Evolutionary conservation across 2,113 vertebrate species (phyloP).

Genomic region (Hydrochoerus hydrochaeris): DNA sequence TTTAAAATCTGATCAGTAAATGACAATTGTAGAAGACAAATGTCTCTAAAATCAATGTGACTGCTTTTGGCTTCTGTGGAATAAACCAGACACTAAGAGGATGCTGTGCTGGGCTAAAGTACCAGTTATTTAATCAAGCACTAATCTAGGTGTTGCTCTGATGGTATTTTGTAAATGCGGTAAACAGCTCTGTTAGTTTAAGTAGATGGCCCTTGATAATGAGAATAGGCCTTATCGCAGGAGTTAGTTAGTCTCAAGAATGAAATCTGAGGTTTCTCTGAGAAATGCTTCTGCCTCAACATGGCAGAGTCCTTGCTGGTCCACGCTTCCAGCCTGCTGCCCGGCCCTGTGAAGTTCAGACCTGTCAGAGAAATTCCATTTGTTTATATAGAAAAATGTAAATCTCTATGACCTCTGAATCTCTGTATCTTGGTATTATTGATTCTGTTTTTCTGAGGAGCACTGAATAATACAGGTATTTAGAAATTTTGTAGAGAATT

Average conservation of each 20-base stretch:
- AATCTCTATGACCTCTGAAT: not conserved
- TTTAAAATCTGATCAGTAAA: not conserved
- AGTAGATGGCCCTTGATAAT: not conserved
- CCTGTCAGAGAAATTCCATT: not conserved
- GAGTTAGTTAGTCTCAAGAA: not conserved
- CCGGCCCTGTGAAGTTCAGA: not conserved
- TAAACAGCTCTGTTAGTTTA: not conserved
- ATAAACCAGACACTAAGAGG: not conserved
- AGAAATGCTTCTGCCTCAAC: not conserved
- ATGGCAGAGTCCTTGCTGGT: not conserved
- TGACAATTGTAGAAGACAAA: not conserved
- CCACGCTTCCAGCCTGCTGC: not conserved
- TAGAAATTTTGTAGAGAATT: not conserved
- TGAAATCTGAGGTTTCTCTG: not conserved
- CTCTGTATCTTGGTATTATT: not conserved
- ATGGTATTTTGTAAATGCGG: not conserved
- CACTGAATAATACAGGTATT: not conserved
- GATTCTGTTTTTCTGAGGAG: slow-evolving; percentile 4
- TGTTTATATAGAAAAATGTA: not conserved
- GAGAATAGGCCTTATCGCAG: not conserved
- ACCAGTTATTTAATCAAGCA: not conserved
- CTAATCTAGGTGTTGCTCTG: not conserved
- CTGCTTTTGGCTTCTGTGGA: not conserved
- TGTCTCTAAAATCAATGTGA: not conserved
- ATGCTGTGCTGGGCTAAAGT: not conserved